Percentiles rank a stretch among this genome's conserved stretches.
phyloP scores from a whole-genome alignment of 2,113 vertebrate species.

The Corydoras maculifer region DNA sequence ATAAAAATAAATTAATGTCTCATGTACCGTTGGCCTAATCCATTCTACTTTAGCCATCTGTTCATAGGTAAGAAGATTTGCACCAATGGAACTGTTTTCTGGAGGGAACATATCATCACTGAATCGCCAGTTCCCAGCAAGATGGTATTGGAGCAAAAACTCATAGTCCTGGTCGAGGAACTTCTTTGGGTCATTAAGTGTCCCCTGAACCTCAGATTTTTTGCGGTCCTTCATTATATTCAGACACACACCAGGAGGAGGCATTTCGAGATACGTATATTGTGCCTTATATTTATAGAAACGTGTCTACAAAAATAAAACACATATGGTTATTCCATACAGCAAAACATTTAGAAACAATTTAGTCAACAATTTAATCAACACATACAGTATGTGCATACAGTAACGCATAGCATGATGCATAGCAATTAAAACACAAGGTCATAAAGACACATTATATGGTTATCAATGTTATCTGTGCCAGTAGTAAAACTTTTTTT shows the following conservation, averaged over 20 bases:
- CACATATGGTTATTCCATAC: no score
- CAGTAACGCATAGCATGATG: no score
- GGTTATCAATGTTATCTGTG: no score
- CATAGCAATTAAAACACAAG: no score
- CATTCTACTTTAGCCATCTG: conserved; percentile 40
- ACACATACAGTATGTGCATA: no score
- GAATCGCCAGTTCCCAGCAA: conserved; percentile 31
- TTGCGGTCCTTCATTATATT: conserved; percentile 55
- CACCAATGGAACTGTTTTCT: conserved; percentile 54
- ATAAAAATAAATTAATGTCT: neutral
- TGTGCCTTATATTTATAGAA: neutral
- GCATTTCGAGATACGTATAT: conserved; percentile 44
- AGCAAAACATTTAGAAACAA: no score
- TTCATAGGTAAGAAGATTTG: conserved; percentile 27
- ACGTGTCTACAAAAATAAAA: no score
- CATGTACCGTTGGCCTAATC: conserved; percentile 47
- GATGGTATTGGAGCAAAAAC: conserved; percentile 43
- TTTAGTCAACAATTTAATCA: no score
- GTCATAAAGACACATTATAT: no score
- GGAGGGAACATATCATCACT: conserved; percentile 60
- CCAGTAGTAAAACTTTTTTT: no score
- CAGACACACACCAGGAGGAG: conserved; percentile 57
- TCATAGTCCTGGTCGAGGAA: conserved; percentile 54
- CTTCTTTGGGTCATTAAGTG: conserved; percentile 40
- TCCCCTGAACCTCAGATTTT: conserved; percentile 46